Evolutionary conservation across 2,888 invertebrate species (phyloP), one percentile per base, ranked within the genome.

Genomic region (Acleris holmiana): DNA sequence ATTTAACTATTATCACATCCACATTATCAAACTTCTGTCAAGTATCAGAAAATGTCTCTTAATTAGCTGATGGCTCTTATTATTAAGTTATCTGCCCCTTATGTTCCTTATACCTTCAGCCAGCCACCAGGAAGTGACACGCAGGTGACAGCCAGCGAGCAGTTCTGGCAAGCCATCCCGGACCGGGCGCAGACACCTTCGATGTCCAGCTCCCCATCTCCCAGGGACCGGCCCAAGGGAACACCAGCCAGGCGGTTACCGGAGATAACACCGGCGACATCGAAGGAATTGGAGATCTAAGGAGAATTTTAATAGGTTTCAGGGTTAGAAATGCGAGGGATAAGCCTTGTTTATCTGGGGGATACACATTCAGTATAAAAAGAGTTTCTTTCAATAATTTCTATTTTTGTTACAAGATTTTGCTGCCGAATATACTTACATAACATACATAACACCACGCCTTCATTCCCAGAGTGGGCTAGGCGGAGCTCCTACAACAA

Each of bases 221-320:
- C 89, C 0, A 90, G 74, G 4, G 87, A 75, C 4, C 80, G 72
- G 13, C 91, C 92, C 5, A 92, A 77, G 0, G 92, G 91, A 0
- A 88, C 84, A 0, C 83, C 84, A 0, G 79, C 92, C 90, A 91
- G 88, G 4, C 87, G 80, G 74, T 92, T 86, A 0, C 92, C 92
- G 48, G 88, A 80, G 25, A 91, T 69, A 6, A 86, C 83, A 0
- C 88, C 89, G 0, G 89, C 77, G 0, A 92, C 74, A 56, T 90
- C 89, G 55, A 86, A 83, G 0, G 88, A 85, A 1, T 78, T 78
- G 1, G 86, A 79, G 10, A 82, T 40, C 90, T 91, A 78, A 1
- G 76, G 18, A 35, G 46, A 47, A 10, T 35, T 46, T 10, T 18
- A 21, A 7, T 4, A n/a, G n/a, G n/a, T n/a, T n/a, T n/a, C n/a